Evolutionary conservation across 2,797 vertebrate species (phyloP), one percentile per base, ranked within the genome.

Genomic region (Gymnothorax javanicus): DNA sequence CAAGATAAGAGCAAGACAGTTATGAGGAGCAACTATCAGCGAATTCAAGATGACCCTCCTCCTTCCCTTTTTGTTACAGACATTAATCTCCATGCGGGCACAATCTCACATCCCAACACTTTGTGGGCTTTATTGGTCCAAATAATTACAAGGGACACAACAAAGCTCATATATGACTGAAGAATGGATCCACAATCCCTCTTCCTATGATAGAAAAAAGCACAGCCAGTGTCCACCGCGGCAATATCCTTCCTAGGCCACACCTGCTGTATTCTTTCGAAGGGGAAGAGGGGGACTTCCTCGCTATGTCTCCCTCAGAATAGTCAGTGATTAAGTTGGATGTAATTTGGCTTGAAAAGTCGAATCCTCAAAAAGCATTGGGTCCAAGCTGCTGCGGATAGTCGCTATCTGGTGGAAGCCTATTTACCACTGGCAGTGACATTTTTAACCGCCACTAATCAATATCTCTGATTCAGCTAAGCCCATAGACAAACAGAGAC

Each of bases 121-220:
- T 64, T 83, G 23, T 73, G 83, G 85, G 84, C 85, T 89, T 89
- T 90, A 83, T 88, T 79, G n/a, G 43, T 85, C 82, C 81, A 83
- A 73, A 83, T 50, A 82, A 57, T 52, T 25, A 79, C 83, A 54
- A 8, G 52, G 50, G 79, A 54, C 20, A 43, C 23, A 86, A 81
- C 82, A 73, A 56, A 59, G 86, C 56, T 62, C 4, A 69, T 56
- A 54, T 54, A 23, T 82, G 62, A 82, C 62, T 62, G 1, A 75
- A 12, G 71, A 56, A 23, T 23, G 9, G 43, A 62, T 7, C 57
- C 84, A 86, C 79, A 87, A 84, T 87, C 69, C 27, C 60, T n/a
- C 79, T 82, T 84, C 77, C 75, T 86, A 60, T 33, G 54, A 13
- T 13, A 81, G 83, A 60, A 67, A 25, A 25, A 20, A 50, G 25